Evolutionary conservation across 2,113 vertebrate species (phyloP).

Genomic region (Percopsis transmontana): DNA sequence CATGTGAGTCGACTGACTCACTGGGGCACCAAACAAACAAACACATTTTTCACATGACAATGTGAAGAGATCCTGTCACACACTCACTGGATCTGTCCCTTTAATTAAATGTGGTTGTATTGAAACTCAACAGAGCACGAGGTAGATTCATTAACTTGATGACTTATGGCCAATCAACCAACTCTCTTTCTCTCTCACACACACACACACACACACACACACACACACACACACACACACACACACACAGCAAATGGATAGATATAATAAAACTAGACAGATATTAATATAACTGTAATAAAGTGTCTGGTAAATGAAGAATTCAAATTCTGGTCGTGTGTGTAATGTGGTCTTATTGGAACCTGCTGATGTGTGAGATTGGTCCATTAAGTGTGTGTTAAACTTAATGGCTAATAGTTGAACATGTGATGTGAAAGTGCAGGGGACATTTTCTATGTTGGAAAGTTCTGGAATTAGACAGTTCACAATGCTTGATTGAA

Average conservation of each 20-base stretch:
- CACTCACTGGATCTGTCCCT: slow-evolving; percentile 35
- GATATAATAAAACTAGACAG: slow-evolving; percentile 35
- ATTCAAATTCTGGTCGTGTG: slow-evolving; percentile 18
- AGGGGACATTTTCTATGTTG: slow-evolving; percentile 16
- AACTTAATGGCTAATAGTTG: slow-evolving; percentile 40
- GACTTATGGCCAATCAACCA: slow-evolving; percentile 30
- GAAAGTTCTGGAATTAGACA: slow-evolving; percentile 24
- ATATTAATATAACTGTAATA: slow-evolving; percentile 37
- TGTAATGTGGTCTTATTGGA: slow-evolving; percentile 31
- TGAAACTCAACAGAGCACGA: slow-evolving; percentile 49
- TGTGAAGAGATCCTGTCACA: slow-evolving; percentile 28
- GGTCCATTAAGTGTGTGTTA: slow-evolving; percentile 42
- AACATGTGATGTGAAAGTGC: slow-evolving; percentile 12
- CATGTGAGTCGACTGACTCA: slow-evolving; percentile 15
- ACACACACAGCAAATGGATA: neutral
- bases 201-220: neutral
- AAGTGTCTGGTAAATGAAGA: slow-evolving; percentile 26
- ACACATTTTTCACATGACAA: slow-evolving; percentile 25
- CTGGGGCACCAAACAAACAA: neutral
- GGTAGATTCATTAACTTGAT: slow-evolving; percentile 47
- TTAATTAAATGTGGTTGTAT: slow-evolving; percentile 39
- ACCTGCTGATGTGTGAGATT: slow-evolving; percentile 35
- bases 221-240: slow-evolving; percentile 8
- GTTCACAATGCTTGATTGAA: neutral
- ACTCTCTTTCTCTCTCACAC: slow-evolving; percentile 15